These are phyloP conservation scores for Ylistrum balloti DNA, from an alignment of 1,140 invertebrate species.

Conservation along the genomic window DNA sequence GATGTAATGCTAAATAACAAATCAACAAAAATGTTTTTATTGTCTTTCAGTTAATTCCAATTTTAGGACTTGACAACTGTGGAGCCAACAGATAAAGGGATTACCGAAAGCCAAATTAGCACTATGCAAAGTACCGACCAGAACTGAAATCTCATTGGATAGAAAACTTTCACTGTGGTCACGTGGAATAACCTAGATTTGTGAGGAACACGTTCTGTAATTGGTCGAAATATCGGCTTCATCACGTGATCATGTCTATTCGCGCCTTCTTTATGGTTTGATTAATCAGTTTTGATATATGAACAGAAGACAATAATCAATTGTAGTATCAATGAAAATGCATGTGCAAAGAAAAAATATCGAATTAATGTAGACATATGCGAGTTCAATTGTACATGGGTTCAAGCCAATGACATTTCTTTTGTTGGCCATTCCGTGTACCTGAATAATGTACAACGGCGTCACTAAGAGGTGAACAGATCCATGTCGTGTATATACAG, in stretches of 20 bases:
- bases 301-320: neutral
- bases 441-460: no score
- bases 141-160: conserved; percentile 25
- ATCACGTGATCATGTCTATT: neutral
- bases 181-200: neutral
- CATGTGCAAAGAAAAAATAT: neutral
- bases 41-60: neutral
- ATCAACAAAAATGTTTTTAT: neutral
- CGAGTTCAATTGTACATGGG: neutral
- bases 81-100: neutral
- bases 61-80: conserved; percentile 33
- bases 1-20: neutral
- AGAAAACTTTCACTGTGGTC: neutral
- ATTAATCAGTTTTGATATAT: neutral
- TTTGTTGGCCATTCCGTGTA: no score
- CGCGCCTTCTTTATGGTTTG: neutral
- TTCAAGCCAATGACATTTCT: neutral
- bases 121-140: neutral
- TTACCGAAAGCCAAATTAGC: conserved; percentile 27
- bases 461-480: no score
- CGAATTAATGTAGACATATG: neutral
- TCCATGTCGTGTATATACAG: no score
- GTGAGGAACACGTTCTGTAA: neutral
- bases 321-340: neutral
- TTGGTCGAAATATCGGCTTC: neutral